phyloP scores from a whole-genome alignment of 2,888 invertebrate genomes.

The Malthinus flaveolus region DNA sequence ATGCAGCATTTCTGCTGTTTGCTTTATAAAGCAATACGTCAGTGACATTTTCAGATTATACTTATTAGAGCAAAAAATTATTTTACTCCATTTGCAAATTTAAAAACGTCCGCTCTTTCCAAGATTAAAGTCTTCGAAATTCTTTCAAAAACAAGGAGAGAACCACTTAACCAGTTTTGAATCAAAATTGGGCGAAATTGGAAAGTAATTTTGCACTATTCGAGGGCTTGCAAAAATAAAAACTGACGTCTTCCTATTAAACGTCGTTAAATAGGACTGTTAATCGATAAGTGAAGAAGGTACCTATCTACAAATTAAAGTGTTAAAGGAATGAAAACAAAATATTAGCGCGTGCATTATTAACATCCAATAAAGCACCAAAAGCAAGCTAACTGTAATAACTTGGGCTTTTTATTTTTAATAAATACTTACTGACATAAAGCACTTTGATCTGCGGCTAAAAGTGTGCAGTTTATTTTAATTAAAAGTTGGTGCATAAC shows the following conservation, averaged over 20 bases:
- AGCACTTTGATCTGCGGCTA: constrained; percentile 52
- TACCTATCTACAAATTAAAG: too few species aligned
- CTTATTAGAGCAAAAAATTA: constrained; percentile 43
- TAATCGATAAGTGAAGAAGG: too few species aligned
- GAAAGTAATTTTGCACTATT: too few species aligned
- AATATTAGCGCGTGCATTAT: neutral
- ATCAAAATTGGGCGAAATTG: too few species aligned
- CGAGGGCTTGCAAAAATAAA: too few species aligned
- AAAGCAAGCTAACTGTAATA: constrained; percentile 12
- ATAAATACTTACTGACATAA: constrained; percentile 45
- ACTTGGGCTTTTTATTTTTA: constrained; percentile 48
- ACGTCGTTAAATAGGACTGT: too few species aligned
- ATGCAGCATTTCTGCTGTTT: constrained; percentile 48
- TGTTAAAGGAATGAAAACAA: too few species aligned
- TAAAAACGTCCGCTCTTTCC: too few species aligned
- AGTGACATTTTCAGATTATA: constrained; percentile 52
- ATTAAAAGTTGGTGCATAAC: constrained; percentile 53
- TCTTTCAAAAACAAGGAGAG: constrained; percentile 33
- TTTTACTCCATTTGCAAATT: constrained; percentile 36
- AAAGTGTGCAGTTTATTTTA: constrained; percentile 52
- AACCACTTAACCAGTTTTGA: too few species aligned
- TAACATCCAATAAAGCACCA: constrained; percentile 7
- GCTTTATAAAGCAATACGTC: constrained; percentile 51
- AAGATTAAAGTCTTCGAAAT: constrained; percentile 44
- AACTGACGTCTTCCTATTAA: too few species aligned